These are phyloP conservation scores for Paratrypauchen microcephalus DNA, from an alignment of 2,797 vertebrate genomes.

Conservation along the genomic window DNA sequence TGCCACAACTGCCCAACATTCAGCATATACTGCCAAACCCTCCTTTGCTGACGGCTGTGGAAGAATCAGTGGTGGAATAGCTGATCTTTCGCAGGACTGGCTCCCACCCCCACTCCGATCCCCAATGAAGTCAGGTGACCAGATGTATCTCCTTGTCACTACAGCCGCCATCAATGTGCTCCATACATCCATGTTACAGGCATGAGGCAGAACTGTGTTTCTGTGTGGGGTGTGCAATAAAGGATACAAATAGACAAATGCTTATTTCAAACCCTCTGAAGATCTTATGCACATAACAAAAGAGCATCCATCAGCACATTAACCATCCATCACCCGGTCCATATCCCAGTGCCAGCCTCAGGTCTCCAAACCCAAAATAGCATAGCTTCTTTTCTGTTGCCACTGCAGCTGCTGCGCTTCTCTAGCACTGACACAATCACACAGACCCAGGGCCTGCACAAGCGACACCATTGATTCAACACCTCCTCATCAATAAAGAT, in stretches of 20 bases:
- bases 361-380: conserved; percentile 68
- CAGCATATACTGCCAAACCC: conserved; percentile 21
- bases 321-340: conserved; percentile 50
- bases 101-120: conserved; percentile 67
- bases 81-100: conserved; percentile 59
- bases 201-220: conserved; percentile 37
- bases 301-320: conserved; percentile 63
- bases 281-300: conserved; percentile 67
- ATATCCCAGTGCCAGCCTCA: conserved; percentile 57
- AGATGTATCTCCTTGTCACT: conserved; percentile 74
- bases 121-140: conserved; percentile 77
- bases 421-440: conserved; percentile 49
- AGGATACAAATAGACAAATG: conserved; percentile 30
- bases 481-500: conserved; percentile 70
- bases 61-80: conserved; percentile 58
- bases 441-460: conserved; percentile 48
- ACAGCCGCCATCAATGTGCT: conserved; percentile 67
- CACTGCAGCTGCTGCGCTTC: conserved; percentile 77
- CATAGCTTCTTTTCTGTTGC: conserved; percentile 63
- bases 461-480: conserved; percentile 66
- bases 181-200: conserved; percentile 59
- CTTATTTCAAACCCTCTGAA: conserved; percentile 28
- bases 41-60: conserved; percentile 39
- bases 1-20: conserved; percentile 28
- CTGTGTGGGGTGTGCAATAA: conserved; percentile 9